Percentiles rank a stretch among this genome's conserved stretches.
phyloP scores from a whole-genome alignment of 2,113 vertebrate genomes.

The Picathartes gymnocephalus region DNA sequence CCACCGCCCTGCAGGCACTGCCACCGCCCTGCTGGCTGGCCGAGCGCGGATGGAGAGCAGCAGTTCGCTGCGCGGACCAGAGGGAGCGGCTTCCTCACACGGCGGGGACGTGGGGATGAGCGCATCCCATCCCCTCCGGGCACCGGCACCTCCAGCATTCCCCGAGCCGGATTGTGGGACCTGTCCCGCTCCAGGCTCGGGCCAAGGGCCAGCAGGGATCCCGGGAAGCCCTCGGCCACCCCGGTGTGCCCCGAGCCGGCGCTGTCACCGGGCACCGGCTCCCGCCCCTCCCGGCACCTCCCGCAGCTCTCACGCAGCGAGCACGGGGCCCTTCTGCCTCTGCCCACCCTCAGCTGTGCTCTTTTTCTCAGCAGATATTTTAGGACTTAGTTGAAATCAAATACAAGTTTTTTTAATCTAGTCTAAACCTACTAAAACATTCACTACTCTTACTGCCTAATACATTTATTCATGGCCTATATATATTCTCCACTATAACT shows the following conservation, averaged over 20 bases:
- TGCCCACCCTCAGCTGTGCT: not conserved
- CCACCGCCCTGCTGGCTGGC: rapidly evolving
- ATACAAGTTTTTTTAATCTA: slow-evolving; percentile 29
- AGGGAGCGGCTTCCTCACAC: rapidly evolving
- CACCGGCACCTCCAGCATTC: rapidly evolving
- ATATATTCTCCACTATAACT: slow-evolving; percentile 63
- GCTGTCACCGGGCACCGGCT: not conserved
- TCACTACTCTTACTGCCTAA: slow-evolving; percentile 62
- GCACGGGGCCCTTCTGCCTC: not conserved
- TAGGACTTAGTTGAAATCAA: slow-evolving; percentile 57
- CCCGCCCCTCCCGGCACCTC: not conserved
- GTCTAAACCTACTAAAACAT: slow-evolving; percentile 69
- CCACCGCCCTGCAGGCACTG: not conserved
- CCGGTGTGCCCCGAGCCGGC: rapidly evolving
- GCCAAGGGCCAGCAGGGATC: rapidly evolving
- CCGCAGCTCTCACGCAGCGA: not conserved
- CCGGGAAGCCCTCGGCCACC: rapidly evolving
- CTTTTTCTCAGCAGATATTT: slow-evolving; percentile 24
- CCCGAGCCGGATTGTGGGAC: rapidly evolving
- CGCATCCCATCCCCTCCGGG: rapidly evolving
- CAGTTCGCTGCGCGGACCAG: rapidly evolving
- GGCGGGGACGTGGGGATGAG: rapidly evolving
- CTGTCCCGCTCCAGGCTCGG: rapidly evolving
- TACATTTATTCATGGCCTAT: slow-evolving; percentile 68
- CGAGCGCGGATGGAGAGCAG: rapidly evolving